These are phyloP conservation scores for Tinea trinotella DNA, from an alignment of 2,888 invertebrate genomes.

Conservation along the genomic window DNA sequence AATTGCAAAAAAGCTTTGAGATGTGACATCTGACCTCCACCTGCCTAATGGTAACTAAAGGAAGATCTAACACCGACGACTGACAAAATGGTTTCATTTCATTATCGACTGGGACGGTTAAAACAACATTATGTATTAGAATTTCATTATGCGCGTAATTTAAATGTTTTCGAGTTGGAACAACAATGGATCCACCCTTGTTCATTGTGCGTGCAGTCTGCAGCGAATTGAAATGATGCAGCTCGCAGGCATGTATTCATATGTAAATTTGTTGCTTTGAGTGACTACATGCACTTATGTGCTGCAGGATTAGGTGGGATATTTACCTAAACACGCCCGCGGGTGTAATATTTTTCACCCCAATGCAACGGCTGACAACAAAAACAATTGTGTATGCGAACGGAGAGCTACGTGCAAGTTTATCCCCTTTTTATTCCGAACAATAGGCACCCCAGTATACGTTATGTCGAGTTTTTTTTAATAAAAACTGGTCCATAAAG, in stretches of 20 bases:
- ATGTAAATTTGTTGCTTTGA: slow-evolving; percentile 2
- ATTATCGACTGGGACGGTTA: too few species aligned
- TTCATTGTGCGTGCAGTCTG: neutral
- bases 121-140: neutral
- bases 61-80: too few species aligned
- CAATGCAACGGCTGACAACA: slow-evolving; percentile 28
- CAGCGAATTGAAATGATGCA: slow-evolving; percentile 2
- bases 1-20: too few species aligned
- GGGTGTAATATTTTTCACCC: slow-evolving; percentile 71
- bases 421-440: slow-evolving; percentile 40
- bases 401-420: slow-evolving; percentile 14
- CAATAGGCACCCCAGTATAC: slow-evolving; percentile 39
- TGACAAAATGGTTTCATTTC: too few species aligned
- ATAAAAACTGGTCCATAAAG: slow-evolving; percentile 35
- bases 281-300: slow-evolving; percentile 8
- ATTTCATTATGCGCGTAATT: neutral
- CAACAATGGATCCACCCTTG: neutral
- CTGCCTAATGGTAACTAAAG: too few species aligned
- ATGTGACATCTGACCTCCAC: too few species aligned
- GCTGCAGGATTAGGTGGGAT: slow-evolving; percentile 19
- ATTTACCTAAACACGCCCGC: slow-evolving; percentile 48
- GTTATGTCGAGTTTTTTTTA: slow-evolving; percentile 32
- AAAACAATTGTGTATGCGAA: slow-evolving; percentile 29
- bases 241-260: slow-evolving; percentile 15
- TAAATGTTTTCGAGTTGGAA: neutral